phyloP scores from a whole-genome alignment of 1,140 invertebrate species.

The Diabrotica undecimpunctata region DNA sequence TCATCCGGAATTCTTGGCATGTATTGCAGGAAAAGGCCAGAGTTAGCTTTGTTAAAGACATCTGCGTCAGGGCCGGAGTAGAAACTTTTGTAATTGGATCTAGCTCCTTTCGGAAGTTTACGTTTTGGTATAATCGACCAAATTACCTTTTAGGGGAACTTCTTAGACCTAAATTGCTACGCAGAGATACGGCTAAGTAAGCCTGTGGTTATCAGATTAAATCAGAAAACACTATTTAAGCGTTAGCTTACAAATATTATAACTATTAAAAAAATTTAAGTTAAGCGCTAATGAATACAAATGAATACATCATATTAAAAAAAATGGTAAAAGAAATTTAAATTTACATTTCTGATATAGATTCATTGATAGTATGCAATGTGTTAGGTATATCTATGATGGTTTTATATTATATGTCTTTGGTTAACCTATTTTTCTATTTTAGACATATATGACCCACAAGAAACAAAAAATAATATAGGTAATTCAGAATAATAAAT shows the following conservation, averaged over 20 bases:
- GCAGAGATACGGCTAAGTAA: neutral
- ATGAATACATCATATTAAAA: too few relatives aligned
- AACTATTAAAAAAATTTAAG: neutral
- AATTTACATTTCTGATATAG: neutral
- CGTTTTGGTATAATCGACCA: neutral
- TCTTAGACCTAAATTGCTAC: neutral
- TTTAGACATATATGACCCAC: too few relatives aligned
- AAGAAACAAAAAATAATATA: too few relatives aligned
- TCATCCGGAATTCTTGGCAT: constrained; percentile 37
- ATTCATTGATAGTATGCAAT: neutral
- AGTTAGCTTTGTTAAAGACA: constrained; percentile 40
- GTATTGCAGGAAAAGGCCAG: constrained; percentile 32
- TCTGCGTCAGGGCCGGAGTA: constrained; percentile 23
- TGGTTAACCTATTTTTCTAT: too few relatives aligned
- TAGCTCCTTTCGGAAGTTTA: neutral
- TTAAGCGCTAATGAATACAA: neutral
- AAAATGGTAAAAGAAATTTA: too few relatives aligned
- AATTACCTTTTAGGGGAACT: neutral
- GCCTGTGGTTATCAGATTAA: neutral
- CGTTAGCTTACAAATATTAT: neutral
- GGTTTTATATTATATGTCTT: too few relatives aligned
- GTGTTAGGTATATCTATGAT: too few relatives aligned
- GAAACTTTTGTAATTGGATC: constrained; percentile 22
- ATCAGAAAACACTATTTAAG: neutral
- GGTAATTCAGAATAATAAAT: too few relatives aligned